These are phyloP conservation scores for Scarus forsteni DNA, from an alignment of 2,797 vertebrate genomes.

Conservation along the genomic window DNA sequence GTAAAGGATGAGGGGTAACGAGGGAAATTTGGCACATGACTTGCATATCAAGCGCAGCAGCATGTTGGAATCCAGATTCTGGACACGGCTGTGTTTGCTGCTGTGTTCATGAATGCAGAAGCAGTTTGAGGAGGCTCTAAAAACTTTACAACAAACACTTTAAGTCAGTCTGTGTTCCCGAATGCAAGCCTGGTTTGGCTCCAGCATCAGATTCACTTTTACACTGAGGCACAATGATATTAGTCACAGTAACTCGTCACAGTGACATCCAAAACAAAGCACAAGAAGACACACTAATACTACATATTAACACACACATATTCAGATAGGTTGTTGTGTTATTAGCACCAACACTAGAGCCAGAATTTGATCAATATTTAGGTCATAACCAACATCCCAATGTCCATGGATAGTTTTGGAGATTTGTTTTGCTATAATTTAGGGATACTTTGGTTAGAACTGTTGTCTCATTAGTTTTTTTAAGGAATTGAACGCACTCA, in stretches of 20 bases:
- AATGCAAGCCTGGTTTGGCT: slow-evolving; percentile 41
- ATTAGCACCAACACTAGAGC: neutral
- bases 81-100: slow-evolving; percentile 11
- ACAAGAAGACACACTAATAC: slow-evolving; percentile 40
- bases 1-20: slow-evolving; percentile 39
- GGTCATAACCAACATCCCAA: neutral
- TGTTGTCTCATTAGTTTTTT: neutral
- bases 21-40: slow-evolving; percentile 13
- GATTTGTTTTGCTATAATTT: neutral
- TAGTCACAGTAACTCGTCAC: slow-evolving; percentile 57
- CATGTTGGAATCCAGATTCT: slow-evolving; percentile 12
- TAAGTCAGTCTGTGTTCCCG: neutral
- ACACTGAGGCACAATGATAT: slow-evolving; percentile 45
- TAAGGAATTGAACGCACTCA: too few species aligned
- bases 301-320: slow-evolving; percentile 31
- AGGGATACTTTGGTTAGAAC: neutral
- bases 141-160: slow-evolving; percentile 40
- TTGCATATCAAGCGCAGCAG: slow-evolving; percentile 18
- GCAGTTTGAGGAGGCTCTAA: neutral
- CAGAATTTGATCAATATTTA: neutral
- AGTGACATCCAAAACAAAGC: slow-evolving; percentile 41
- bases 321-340: slow-evolving; percentile 12
- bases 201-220: slow-evolving; percentile 48
- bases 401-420: neutral
- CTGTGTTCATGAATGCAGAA: neutral